Conservation (phyloP, 2,888 invertebrate species). For the Apeira syringaria region DNA sequence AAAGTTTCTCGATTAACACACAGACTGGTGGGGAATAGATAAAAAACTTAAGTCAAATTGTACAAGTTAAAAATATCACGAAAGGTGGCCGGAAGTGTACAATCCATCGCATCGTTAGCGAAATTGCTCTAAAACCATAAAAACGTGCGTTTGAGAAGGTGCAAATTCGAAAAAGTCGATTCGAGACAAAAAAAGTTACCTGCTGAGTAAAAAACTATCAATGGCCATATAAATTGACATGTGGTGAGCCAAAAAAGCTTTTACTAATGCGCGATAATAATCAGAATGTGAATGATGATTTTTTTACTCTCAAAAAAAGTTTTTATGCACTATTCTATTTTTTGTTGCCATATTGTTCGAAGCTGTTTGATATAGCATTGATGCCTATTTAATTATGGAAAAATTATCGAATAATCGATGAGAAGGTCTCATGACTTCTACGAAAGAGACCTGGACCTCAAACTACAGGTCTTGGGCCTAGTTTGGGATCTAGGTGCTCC, state of each 20-base stretch:
- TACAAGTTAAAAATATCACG: slow-evolving; percentile 30
- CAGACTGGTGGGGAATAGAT: too few relatives aligned
- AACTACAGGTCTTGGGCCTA: too few relatives aligned
- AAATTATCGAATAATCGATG: too few relatives aligned
- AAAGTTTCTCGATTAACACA: too few relatives aligned
- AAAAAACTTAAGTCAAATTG: slow-evolving; percentile 17
- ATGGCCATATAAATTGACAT: slow-evolving; percentile 63
- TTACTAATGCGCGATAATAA: slow-evolving; percentile 64
- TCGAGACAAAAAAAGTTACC: slow-evolving; percentile 38
- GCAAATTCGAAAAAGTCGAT: slow-evolving; percentile 61
- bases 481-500: too few relatives aligned
- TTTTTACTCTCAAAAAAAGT: slow-evolving; percentile 21
- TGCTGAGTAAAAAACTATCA: slow-evolving; percentile 50
- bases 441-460: too few relatives aligned
- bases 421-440: too few relatives aligned
- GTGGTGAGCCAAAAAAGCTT: slow-evolving; percentile 51
- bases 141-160: slow-evolving; percentile 61
- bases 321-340: slow-evolving; percentile 16
- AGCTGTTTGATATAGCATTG: slow-evolving; percentile 1
- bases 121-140: slow-evolving; percentile 64
- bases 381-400: slow-evolving; percentile 1
- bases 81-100: slow-evolving; percentile 57
- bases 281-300: slow-evolving; percentile 41
- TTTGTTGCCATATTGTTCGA: slow-evolving; percentile 10
- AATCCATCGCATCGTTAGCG: slow-evolving; percentile 66